Conservation (phyloP, 2,888 invertebrate genomes). For the Orthosia gothica region DNA sequence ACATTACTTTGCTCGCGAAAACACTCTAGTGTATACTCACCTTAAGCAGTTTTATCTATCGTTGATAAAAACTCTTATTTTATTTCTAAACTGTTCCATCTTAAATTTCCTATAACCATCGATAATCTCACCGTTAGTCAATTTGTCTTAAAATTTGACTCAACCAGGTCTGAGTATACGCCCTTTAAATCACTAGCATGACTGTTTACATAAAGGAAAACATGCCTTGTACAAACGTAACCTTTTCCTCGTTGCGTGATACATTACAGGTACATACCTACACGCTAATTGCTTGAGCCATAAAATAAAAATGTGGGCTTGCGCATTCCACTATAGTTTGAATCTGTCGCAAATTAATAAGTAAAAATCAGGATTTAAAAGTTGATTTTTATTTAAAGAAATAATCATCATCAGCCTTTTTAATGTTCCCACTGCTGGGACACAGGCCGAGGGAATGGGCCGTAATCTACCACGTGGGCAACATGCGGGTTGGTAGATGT, state of each 20-base stretch:
- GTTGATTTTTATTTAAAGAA: too few species aligned
- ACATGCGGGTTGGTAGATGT: too few species aligned
- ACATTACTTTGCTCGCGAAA: too few species aligned
- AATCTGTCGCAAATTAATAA: background rate
- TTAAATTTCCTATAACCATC: background rate
- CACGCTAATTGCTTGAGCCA: conserved; percentile 23
- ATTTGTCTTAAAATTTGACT: background rate
- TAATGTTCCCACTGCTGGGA: too few species aligned
- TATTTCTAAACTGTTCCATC: background rate
- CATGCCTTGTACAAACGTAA: conserved; percentile 19
- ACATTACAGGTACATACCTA: conserved; percentile 13
- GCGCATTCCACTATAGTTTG: conserved; percentile 7
- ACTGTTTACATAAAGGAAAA: conserved; percentile 21
- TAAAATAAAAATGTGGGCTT: conserved; percentile 23
- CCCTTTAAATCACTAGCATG: conserved; percentile 20
- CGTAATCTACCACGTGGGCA: too few species aligned
- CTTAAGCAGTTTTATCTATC: background rate
- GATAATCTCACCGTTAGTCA: background rate
- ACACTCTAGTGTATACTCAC: too few species aligned
- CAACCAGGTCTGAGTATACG: background rate
- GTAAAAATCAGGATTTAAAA: too few species aligned
- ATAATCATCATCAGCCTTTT: too few species aligned
- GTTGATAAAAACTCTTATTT: background rate
- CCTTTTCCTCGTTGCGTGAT: conserved; percentile 41
- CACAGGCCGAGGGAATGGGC: too few species aligned